phyloP scores from a whole-genome alignment of 2,888 invertebrate species.

The Orgyia antiqua region DNA sequence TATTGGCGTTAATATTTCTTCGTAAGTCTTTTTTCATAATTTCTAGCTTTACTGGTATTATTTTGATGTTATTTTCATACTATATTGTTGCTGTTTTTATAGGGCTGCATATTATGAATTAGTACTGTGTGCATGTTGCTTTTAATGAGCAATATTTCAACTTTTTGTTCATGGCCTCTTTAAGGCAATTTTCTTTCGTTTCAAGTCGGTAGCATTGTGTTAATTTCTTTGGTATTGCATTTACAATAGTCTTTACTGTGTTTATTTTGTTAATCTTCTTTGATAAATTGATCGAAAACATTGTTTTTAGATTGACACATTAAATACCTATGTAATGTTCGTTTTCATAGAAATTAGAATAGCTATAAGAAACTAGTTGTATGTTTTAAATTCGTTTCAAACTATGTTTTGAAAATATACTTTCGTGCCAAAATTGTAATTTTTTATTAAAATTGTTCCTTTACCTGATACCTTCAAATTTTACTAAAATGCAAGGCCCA shows the following conservation, averaged over 20 bases:
- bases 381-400: constrained; percentile 16
- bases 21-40: constrained; percentile 75
- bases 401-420: constrained; percentile 23
- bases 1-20: constrained; percentile 81
- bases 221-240: constrained; percentile 22
- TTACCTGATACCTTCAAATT: constrained; percentile 23
- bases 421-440: constrained; percentile 23
- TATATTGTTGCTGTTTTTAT: constrained; percentile 66
- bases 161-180: constrained; percentile 64
- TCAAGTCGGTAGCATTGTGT: constrained; percentile 34
- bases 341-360: constrained; percentile 18
- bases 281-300: constrained; percentile 18
- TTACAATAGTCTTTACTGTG: constrained; percentile 7
- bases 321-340: constrained; percentile 15
- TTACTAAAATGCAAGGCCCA: constrained; percentile 15
- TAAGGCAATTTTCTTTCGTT: constrained; percentile 53
- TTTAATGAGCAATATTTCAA: constrained; percentile 45
- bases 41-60: constrained; percentile 59
- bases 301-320: constrained; percentile 21
- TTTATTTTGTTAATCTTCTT: constrained; percentile 10
- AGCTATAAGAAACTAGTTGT: constrained; percentile 25
- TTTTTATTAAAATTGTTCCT: constrained; percentile 32
- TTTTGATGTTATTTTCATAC: constrained; percentile 51
- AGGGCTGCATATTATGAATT: constrained; percentile 61
- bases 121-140: constrained; percentile 52